Percentiles rank a stretch among this genome's conserved stretches.
These are phyloP conservation scores for Malacosoma neustria DNA, from an alignment of 2,888 invertebrate genomes.

Conservation along the genomic window DNA sequence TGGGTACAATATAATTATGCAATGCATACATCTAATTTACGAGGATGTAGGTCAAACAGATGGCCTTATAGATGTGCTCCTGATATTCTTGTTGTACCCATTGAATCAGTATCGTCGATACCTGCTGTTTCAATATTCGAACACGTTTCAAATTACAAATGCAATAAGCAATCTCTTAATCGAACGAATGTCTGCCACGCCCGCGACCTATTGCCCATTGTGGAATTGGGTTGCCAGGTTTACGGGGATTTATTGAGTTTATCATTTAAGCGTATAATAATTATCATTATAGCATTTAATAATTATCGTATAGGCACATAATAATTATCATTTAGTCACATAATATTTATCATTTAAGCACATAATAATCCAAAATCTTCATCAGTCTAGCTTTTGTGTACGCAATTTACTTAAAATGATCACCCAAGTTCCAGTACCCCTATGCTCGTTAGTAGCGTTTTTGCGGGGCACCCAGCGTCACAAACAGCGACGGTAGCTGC, in stretches of 20 bases:
- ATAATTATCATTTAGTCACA: no score
- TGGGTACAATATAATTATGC: slow-evolving; percentile 14
- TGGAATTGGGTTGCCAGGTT: background rate
- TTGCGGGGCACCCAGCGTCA: no score
- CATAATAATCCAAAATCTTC: no score
- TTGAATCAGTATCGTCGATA: slow-evolving; percentile 31
- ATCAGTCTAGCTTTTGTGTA: no score
- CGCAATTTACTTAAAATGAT: no score
- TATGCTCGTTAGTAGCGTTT: no score
- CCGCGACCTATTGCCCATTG: slow-evolving; percentile 40
- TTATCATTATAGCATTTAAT: no score
- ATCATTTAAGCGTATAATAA: no score
- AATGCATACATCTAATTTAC: slow-evolving; percentile 29
- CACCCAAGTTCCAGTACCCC: no score
- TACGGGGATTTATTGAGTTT: background rate
- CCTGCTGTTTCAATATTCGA: slow-evolving; percentile 68
- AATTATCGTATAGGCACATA: no score
- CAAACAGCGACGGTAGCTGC: no score
- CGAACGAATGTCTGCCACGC: slow-evolving; percentile 41
- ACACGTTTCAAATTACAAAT: slow-evolving; percentile 59
- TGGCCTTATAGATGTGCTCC: slow-evolving; percentile 41
- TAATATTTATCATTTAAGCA: no score
- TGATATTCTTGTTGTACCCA: slow-evolving; percentile 1
- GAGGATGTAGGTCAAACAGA: slow-evolving; percentile 42
- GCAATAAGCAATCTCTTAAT: slow-evolving; percentile 47